Evolutionary conservation across 2,797 vertebrate genomes (phyloP), one percentile per base, ranked within the genome.

Genomic region (Tokudaia tokunoshimensis): DNA sequence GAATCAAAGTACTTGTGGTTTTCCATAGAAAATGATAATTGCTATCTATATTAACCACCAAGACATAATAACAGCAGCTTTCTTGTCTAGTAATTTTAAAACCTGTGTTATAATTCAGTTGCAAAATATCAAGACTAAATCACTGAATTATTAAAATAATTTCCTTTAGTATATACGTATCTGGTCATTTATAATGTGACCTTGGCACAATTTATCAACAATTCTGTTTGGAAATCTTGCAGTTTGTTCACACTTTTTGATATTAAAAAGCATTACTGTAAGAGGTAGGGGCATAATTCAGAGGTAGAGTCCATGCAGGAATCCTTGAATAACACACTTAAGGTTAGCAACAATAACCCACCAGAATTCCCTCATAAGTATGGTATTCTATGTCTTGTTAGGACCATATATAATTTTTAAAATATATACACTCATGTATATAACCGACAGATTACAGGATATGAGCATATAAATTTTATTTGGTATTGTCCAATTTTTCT

Each of bases 101-200:
- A 17, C 2, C 31, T 47, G 31, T 55, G 61, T 41, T 85, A 52
- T 83, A 94, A 91, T 84, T 88, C 14, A 90, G 17, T 74, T 87
- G 4, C 41, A 74, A 89, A 93, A 82, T 3, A 65, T 26, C 76
- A 86, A 65, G 89, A 6, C 29, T 82, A 93, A 93, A 59, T 59
- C 70, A 84, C 4, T 95, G 34, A 95, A 82, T 83, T 83, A 78
- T 79, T 89, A 92, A 94, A 93, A 94, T 74, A 72, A 2, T 63
- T 94, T 57, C 24, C 8, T 70, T 80, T 80, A 55, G 31, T 11
- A 7, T 37, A 91, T 12, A 81, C 22, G 0, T n/a, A 13, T 41
- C 13, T 72, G 12, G 12, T 44, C 14, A 20, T 59, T 57, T 37
- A 22, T 37, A 57, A 15, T 67, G 17, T 72, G 11, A 81, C 26